These are phyloP conservation scores for Pseudomyrmex pallidus DNA, from an alignment of 1,140 invertebrate genomes.

Conservation along the genomic window DNA sequence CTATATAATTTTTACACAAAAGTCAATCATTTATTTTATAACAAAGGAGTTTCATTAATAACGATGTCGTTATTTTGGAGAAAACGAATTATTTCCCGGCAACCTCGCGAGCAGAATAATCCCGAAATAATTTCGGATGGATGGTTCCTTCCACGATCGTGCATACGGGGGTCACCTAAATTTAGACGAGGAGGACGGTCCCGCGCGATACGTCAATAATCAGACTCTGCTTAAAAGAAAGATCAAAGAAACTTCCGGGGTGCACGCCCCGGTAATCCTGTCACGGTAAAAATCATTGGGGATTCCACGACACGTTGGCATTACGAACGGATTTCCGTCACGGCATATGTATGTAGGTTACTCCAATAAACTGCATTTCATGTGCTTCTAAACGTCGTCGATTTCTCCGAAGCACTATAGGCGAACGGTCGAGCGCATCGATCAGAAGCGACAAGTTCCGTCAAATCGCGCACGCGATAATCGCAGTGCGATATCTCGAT, in stretches of 20 bases:
- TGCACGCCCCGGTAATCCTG: slow-evolving; percentile 41
- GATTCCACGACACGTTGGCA: slow-evolving; percentile 49
- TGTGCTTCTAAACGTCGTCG: slow-evolving; percentile 80
- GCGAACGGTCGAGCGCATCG: slow-evolving; percentile 17
- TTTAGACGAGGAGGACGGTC: slow-evolving; percentile 7
- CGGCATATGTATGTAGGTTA: slow-evolving; percentile 78
- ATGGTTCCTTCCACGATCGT: slow-evolving; percentile 16
- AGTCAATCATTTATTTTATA: background rate
- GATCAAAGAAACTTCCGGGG: slow-evolving; percentile 59
- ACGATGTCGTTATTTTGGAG: background rate
- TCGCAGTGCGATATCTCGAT: slow-evolving; percentile 24
- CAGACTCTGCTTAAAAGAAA: background rate
- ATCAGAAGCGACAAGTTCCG: slow-evolving; percentile 62
- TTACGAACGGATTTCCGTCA: slow-evolving; percentile 67
- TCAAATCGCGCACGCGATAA: slow-evolving; percentile 22
- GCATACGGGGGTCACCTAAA: slow-evolving; percentile 45
- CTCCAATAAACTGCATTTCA: slow-evolving; percentile 80
- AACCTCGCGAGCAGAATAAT: background rate
- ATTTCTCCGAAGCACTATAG: slow-evolving; percentile 68
- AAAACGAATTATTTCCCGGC: background rate
- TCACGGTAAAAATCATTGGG: background rate
- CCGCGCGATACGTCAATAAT: slow-evolving; percentile 46
- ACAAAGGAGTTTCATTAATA: background rate
- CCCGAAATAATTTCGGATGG: background rate
- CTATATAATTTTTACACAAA: background rate